These are phyloP conservation scores for Distichodus sexfasciatus DNA, from an alignment of 2,797 vertebrate species.

Conservation along the genomic window DNA sequence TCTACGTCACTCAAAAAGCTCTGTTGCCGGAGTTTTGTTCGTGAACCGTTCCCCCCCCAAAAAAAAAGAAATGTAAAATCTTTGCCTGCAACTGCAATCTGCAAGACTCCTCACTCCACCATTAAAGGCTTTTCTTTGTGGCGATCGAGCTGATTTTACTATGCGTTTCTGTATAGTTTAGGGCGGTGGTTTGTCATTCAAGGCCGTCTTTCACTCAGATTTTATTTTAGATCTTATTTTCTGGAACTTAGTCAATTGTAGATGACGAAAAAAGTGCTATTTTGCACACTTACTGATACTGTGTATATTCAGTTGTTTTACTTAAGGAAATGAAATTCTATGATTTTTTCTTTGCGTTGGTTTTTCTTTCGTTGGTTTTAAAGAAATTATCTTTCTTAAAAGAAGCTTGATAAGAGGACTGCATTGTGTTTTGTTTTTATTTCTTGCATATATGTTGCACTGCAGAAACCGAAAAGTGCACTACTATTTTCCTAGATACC, in stretches of 20 bases:
- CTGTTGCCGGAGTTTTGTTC: slow-evolving; percentile 64
- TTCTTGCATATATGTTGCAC: slow-evolving; percentile 85
- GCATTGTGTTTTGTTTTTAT: too few relatives aligned
- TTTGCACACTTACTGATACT: slow-evolving; percentile 81
- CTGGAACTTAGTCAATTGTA: slow-evolving; percentile 59
- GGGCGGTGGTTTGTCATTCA: slow-evolving; percentile 55
- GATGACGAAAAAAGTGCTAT: slow-evolving; percentile 66
- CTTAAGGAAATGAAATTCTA: slow-evolving; percentile 68
- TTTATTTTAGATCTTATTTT: slow-evolving; percentile 31
- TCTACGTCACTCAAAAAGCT: slow-evolving; percentile 64
- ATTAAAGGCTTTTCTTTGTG: slow-evolving; percentile 64
- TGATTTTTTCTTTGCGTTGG: slow-evolving; percentile 66
- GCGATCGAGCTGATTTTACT: too few relatives aligned
- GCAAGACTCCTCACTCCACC: slow-evolving; percentile 65
- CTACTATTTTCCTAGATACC: slow-evolving; percentile 84
- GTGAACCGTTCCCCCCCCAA: slow-evolving; percentile 40
- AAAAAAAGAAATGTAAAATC: too few relatives aligned
- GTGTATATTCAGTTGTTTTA: slow-evolving; percentile 77
- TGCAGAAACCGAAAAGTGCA: slow-evolving; percentile 86
- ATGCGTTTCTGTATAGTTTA: slow-evolving; percentile 59
- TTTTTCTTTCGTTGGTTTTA: slow-evolving; percentile 73
- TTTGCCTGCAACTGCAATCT: slow-evolving; percentile 72
- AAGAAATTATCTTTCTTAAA: slow-evolving; percentile 66
- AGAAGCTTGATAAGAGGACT: slow-evolving; percentile 82
- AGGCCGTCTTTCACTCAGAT: slow-evolving; percentile 54